Base-by-base conservation (phyloP, 2,113 vertebrate species). In the Etheostoma spectabile region DNA sequence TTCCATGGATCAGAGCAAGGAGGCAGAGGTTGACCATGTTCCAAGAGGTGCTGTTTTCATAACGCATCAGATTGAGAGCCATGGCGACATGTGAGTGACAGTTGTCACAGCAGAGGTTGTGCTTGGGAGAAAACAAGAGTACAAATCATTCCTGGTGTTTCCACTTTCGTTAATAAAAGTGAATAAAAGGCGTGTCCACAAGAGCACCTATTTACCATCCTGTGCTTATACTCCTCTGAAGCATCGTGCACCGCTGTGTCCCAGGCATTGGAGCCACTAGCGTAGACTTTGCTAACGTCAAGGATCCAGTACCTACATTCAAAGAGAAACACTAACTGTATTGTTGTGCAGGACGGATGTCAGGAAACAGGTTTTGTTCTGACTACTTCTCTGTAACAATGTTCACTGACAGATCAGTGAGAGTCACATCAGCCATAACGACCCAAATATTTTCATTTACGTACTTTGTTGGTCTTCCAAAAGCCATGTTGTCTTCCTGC, bases 401-500 rank as follows among this genome's bases (percentile, higher is more conserved):
- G 6, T 70, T 21, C 2, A 15, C 14, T 21, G 4, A 61, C 55
- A 60, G 24, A 51, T 19, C 22, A 22, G 38, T 59, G 16, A 59
- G 38, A 42, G 38, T 42, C 10, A 3, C 38, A 42, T 11, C 38
- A 11, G 38, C 12, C 24, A 33, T 1, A 52, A 56, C 5, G 30
- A 2, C 2, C 3, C 1, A 18, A 59, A 11, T 0, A 52, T 63
- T 61, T 49, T 67, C 3, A 77, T 52, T 19, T 8, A 86, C 97
- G 97, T 93, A 99, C 98, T 99, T 99, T 91, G 97, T 98, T n/a
- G 98, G 98, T 88, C 95, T 97, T 86, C 98, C 98, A 92, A 99
- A 99, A 18, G 97, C 98, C 98, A 99, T 99, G 95, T 98, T 99
- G 95, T 99, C 98, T 85, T 99, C 98, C 98, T 99, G 90, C 78